Evolutionary conservation across 2,888 invertebrate genomes (phyloP), one percentile per base, ranked within the genome.

Genomic region (Philhelius pedissequus): DNA sequence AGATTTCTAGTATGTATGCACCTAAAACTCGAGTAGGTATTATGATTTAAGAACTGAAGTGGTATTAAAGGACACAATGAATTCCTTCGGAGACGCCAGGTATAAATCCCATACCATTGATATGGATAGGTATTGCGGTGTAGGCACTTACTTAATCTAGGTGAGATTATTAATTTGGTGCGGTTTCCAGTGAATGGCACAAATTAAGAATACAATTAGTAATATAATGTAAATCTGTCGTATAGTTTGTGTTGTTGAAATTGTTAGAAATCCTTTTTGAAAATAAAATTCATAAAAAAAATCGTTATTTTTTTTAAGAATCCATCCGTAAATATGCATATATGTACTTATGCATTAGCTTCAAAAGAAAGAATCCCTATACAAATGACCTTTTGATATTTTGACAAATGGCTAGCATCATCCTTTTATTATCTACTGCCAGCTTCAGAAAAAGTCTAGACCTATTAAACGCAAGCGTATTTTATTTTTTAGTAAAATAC

Each of bases 221-320:
- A 74, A 79, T 79, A 79, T 79, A 79, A 79, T 74, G 74, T 60
- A 79, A 79, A 79, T 79, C 79, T 64, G 22, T 58, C 27, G 13
- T 30, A 22, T 45, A 56, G 30, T 15, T 22, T 60, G 56, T 50
- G 45, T 50, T 56, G 22, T 22, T 20, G 35, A 15, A 27, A 70
- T 27, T 62, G 52, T 30, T 20, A n/a, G n/a, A n/a, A n/a, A 9
- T 15, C n/a, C 20, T 27, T 15, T 45, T 45, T 43, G 15, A 18
- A 35, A 20, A 7, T 15, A 69, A 48, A 18, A 18, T 4, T 60
- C 15, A n/a, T n/a, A n/a, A n/a, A 15, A 43, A 18, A 18, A 9
- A 0, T 18, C 7, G 9, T 40, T 15, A 30, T 25, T 18, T n/a
- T 45, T n/a, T 27, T 27, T 27, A 27, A 27, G 52, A 22, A 48